Evolutionary conservation across 2,888 invertebrate genomes (phyloP).

Genomic region (Synanthedon tipuliformis): DNA sequence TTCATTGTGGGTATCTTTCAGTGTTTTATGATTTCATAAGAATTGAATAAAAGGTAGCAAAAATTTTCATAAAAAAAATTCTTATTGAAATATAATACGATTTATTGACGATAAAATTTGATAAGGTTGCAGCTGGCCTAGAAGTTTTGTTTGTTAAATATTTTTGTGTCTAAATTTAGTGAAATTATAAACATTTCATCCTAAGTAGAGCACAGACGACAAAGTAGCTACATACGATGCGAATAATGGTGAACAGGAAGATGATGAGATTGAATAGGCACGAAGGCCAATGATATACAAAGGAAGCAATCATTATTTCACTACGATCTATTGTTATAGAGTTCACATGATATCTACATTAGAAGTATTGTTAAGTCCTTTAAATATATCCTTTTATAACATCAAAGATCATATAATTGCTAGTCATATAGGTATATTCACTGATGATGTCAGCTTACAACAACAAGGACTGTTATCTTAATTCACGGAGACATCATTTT

Average conservation of each 20-base stretch:
- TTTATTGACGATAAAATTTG: no score
- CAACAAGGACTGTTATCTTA: neutral
- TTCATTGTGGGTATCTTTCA: slow-evolving; percentile 35
- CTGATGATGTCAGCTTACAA: neutral
- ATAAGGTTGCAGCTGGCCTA: no score
- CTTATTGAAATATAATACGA: no score
- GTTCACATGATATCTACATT: slow-evolving; percentile 21
- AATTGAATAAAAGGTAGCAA: no score
- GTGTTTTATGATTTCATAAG: slow-evolving; percentile 3
- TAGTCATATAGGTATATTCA: neutral
- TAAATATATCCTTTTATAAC: slow-evolving; percentile 7
- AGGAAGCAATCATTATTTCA: slow-evolving; percentile 53
- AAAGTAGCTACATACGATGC: no score
- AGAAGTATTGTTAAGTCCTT: slow-evolving; percentile 2
- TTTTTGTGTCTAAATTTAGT: no score
- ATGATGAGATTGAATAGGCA: slow-evolving; percentile 1
- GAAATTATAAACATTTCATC: no score
- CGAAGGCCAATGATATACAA: slow-evolving; percentile 7
- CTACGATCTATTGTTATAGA: slow-evolving; percentile 36
- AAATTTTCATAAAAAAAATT: no score
- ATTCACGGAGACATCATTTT: neutral
- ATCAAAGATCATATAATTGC: neutral
- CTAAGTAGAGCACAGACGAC: no score
- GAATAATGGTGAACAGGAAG: neutral
- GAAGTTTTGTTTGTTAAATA: no score